Percentiles rank a stretch among this genome's conserved stretches.
These are phyloP conservation scores for Caranx ignobilis DNA, from an alignment of 2,113 vertebrate species.

Conservation along the genomic window DNA sequence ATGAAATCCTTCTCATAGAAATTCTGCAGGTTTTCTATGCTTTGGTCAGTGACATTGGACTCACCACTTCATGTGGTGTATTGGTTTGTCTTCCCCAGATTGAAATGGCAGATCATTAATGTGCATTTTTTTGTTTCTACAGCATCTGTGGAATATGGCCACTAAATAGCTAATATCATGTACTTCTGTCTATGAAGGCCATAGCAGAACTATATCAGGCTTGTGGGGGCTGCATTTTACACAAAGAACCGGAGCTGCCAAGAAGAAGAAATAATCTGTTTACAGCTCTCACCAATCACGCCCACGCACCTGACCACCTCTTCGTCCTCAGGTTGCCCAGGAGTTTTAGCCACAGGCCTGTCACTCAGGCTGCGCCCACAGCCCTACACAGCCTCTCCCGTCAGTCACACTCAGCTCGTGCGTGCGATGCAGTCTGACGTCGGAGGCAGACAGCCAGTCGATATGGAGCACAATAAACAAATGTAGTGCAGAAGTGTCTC, in stretches of 20 bases:
- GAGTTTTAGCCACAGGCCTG: constrained; percentile 57
- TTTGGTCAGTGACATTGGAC: constrained; percentile 11
- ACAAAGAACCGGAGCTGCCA: constrained; percentile 20
- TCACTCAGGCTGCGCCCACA: constrained; percentile 58
- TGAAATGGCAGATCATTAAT: constrained; percentile 5
- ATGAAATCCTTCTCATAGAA: not conserved
- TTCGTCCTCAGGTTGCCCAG: constrained; percentile 44
- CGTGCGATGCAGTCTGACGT: constrained; percentile 33
- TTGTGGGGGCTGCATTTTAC: constrained; percentile 24
- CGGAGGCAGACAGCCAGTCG: constrained; percentile 38
- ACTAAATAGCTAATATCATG: constrained; percentile 7
- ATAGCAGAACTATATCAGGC: constrained; percentile 6
- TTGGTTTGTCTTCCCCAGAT: not conserved
- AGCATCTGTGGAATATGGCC: constrained; percentile 6
- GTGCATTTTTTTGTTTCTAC: constrained; percentile 3
- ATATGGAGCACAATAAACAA: constrained; percentile 40
- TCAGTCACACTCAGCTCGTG: constrained; percentile 54
- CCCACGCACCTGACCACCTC: constrained; percentile 50
- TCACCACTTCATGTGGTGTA: not conserved
- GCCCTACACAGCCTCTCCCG: constrained; percentile 40
- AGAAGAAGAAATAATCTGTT: constrained; percentile 50
- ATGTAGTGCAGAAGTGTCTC: constrained; percentile 34
- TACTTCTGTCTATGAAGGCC: not conserved
- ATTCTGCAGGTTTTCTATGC: not conserved
- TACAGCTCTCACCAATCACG: constrained; percentile 47